These are phyloP conservation scores for Oenanthe melanoleuca DNA, from an alignment of 2,113 vertebrate species.

Conservation along the genomic window DNA sequence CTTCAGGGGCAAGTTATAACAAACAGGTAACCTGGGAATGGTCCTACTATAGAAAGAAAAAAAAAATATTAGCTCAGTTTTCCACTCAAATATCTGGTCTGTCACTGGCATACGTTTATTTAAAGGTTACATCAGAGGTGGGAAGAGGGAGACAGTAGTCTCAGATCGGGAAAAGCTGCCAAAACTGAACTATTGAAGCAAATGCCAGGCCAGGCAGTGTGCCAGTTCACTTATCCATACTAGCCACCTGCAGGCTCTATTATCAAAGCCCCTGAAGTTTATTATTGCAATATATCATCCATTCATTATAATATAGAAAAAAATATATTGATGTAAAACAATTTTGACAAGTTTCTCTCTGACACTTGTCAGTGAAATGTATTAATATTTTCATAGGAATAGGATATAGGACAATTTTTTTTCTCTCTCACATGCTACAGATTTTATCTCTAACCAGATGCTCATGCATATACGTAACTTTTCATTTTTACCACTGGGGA, in stretches of 20 bases:
- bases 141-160: not conserved
- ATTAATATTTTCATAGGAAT: not conserved
- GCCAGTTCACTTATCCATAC: constrained; percentile 52
- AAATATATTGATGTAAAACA: not conserved
- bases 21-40: not conserved
- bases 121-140: constrained; percentile 55
- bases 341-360: constrained; percentile 7
- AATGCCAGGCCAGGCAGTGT: constrained; percentile 24
- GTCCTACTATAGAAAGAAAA: not conserved
- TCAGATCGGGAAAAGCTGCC: constrained; percentile 13
- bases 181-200: constrained; percentile 29
- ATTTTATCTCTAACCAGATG: not conserved
- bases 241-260: constrained; percentile 24
- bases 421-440: not conserved
- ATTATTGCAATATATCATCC: not conserved
- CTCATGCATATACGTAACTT: constrained; percentile 10
- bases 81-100: not conserved
- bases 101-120: not conserved
- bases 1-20: not conserved
- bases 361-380: not conserved
- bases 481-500: not conserved
- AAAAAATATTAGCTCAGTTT: not conserved
- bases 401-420: not conserved
- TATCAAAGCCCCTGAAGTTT: constrained; percentile 4
- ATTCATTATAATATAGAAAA: not conserved